Conservation (phyloP, 2,888 invertebrate species). For the Apotomis capreana region DNA sequence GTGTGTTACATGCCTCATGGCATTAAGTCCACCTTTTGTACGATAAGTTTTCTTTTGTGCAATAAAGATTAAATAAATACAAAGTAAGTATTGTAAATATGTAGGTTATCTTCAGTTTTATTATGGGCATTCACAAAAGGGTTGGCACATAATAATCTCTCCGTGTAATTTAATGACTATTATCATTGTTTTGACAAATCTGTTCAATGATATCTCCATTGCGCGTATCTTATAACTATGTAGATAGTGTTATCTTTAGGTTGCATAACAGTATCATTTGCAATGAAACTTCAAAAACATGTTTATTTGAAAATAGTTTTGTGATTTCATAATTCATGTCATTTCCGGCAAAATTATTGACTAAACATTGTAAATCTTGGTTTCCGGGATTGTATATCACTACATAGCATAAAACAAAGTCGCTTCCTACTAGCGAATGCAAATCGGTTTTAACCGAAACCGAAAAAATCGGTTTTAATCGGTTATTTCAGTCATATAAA, state of each 20-base stretch:
- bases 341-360: too few relatives aligned
- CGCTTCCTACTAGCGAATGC: too few relatives aligned
- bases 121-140: slow-evolving; percentile 1
- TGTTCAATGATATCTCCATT: slow-evolving; percentile 50
- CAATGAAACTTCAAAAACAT: slow-evolving; percentile 2
- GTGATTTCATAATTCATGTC: neutral
- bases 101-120: slow-evolving; percentile 23
- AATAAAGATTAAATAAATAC: too few relatives aligned
- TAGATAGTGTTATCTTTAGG: slow-evolving; percentile 31
- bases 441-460: too few relatives aligned
- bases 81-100: neutral
- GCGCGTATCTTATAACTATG: slow-evolving; percentile 47
- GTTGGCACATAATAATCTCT: neutral
- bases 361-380: neutral
- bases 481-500: too few relatives aligned
- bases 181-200: slow-evolving; percentile 48
- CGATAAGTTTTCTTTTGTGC: too few relatives aligned
- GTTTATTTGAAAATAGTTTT: slow-evolving; percentile 14
- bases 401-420: too few relatives aligned
- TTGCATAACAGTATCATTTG: slow-evolving; percentile 27
- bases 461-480: too few relatives aligned
- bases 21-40: too few relatives aligned
- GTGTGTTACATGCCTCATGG: too few relatives aligned
- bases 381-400: neutral
- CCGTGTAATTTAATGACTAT: slow-evolving; percentile 12